Evolutionary conservation across 2,797 vertebrate species (phyloP).

Genomic region (Hozukius guyotensis): DNA sequence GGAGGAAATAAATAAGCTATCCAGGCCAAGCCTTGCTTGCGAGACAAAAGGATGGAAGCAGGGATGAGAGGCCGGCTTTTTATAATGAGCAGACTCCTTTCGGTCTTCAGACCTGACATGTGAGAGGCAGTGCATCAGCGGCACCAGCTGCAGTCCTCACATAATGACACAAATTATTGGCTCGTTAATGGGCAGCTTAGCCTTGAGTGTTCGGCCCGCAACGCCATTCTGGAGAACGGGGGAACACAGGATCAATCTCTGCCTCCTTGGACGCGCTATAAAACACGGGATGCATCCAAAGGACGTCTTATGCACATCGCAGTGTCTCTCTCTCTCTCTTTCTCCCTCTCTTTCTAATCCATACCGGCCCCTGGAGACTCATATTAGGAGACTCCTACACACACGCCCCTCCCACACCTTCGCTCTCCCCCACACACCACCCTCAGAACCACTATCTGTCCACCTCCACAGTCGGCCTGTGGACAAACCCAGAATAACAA

Average conservation of each 20-base stretch:
- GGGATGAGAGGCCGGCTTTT: slow-evolving; percentile 58
- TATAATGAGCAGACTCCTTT: slow-evolving; percentile 60
- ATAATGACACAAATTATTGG: slow-evolving; percentile 77
- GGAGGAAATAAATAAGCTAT: slow-evolving; percentile 64
- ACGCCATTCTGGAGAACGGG: slow-evolving; percentile 42
- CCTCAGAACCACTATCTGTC: slow-evolving; percentile 80
- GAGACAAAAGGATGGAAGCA: slow-evolving; percentile 66
- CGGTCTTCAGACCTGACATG: slow-evolving; percentile 64
- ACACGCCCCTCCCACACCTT: slow-evolving; percentile 61
- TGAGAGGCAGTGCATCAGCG: slow-evolving; percentile 62
- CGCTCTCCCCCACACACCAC: slow-evolving; percentile 69
- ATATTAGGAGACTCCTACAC: slow-evolving; percentile 76
- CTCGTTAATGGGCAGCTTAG: slow-evolving; percentile 74
- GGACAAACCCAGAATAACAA: slow-evolving; percentile 85
- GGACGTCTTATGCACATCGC: slow-evolving; percentile 57
- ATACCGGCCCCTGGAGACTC: slow-evolving; percentile 70
- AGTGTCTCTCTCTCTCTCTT: slow-evolving; percentile 15
- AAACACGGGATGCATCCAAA: slow-evolving; percentile 68
- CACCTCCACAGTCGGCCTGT: slow-evolving; percentile 82
- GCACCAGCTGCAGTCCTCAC: slow-evolving; percentile 72
- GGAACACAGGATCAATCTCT: slow-evolving; percentile 61
- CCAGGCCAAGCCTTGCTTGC: slow-evolving; percentile 53
- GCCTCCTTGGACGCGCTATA: slow-evolving; percentile 60
- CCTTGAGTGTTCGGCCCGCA: slow-evolving; percentile 64
- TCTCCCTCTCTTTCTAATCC: slow-evolving; percentile 50